Evolutionary conservation across 2,888 invertebrate genomes (phyloP).

Genomic region (Ptilodon capucinus): DNA sequence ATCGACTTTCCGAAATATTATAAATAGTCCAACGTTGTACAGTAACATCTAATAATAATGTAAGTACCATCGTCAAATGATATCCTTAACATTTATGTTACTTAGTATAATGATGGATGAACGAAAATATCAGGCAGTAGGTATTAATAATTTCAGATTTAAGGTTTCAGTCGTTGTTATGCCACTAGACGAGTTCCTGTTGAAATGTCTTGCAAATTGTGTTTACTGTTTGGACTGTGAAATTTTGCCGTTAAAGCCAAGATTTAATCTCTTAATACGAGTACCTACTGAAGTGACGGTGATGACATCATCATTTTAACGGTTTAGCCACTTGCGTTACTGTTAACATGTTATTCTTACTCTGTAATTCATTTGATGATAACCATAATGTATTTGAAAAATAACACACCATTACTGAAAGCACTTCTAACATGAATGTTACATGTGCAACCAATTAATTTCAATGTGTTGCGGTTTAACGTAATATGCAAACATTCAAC

Average conservation of each 20-base stretch:
- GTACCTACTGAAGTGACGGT: conserved; percentile 23
- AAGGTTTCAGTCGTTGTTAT: too few relatives aligned
- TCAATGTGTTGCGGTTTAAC: background rate
- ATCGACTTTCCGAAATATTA: conserved; percentile 45
- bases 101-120: too few relatives aligned
- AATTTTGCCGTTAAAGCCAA: conserved; percentile 26
- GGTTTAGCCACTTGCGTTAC: background rate
- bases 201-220: conserved; percentile 6
- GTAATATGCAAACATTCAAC: background rate
- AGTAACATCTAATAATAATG: background rate
- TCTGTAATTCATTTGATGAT: background rate
- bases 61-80: too few relatives aligned
- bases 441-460: background rate
- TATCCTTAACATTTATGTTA: too few relatives aligned
- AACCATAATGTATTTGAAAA: background rate
- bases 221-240: conserved; percentile 29
- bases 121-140: too few relatives aligned
- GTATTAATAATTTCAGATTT: too few relatives aligned
- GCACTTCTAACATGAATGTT: background rate
- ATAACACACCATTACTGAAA: background rate
- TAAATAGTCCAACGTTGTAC: conserved; percentile 30
- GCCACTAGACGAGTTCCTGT: background rate
- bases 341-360: background rate
- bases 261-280: conserved; percentile 2
- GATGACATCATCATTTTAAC: conserved; percentile 27